Evolutionary conservation across 1,140 invertebrate species (phyloP), one percentile per base, ranked within the genome.

Genomic region (Caenorhabditis latens): DNA sequence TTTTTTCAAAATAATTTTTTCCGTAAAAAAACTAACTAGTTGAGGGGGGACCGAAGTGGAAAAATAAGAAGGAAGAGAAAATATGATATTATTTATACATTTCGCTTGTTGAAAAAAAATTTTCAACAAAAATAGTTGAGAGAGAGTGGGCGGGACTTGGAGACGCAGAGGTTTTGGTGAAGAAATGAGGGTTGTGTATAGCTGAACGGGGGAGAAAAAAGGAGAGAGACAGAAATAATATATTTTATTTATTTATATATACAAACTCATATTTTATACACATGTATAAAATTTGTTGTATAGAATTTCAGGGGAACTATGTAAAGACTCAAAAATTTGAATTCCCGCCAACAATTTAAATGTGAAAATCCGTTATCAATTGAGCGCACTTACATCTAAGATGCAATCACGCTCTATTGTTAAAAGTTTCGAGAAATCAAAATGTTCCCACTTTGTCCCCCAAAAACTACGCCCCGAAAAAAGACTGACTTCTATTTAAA

Each of bases 71-170:
- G 55, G 11, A 19, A 32, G 42, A 42, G 19, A 79, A 79, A 79
- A 79, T 79, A 79, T 79, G 46, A 79, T 79, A 79, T 79, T 79
- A 79, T 79, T 79, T 79, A 79, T 79, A 79, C 71, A 79, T 79
- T 79, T 79, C 71, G 71, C 46, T 71, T 71, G 65, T 71, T 71
- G 46, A 50, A 79, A 79, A 67, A 67, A 79, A 79, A 50, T 79
- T 79, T 79, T 79, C 71, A 79, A 79, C 71, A 79, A 79, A 79
- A 79, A 79, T 79, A 79, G 71, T 58, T 9, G 63, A 40, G 42
- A 71, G 71, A 79, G 46, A 50, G 71, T 50, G 71, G 5, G 40
- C 1, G 46, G 13, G 71, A 50, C 46, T 46, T 53, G 53, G 71
- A 79, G 71, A 50, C 71, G 71, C 71, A 79, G 71, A 48, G 46